Base-by-base conservation (phyloP, 1,140 invertebrate genomes). In the Scaptomyza hsui region DNA sequence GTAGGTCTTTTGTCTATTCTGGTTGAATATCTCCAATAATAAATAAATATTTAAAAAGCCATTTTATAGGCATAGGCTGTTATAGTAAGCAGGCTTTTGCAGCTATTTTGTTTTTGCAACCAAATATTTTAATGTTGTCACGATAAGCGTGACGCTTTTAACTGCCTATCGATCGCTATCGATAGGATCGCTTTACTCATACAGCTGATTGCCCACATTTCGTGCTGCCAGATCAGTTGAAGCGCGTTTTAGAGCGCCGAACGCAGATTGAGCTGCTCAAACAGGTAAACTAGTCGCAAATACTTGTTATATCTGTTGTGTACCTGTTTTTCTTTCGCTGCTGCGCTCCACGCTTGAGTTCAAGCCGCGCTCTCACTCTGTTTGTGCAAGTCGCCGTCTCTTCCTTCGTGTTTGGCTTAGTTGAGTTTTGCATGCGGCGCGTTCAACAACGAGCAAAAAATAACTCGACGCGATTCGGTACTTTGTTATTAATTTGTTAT, bases 351-450 rank as follows among this genome's bases (percentile, higher is more conserved):
- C 18, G 51, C 35, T 37, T 18, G 10, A 21, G 16, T 35, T 24
- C 18, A 13, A 56, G 4, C n/a, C 18, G 41, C 42, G 21, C 53
- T 65, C 62, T 65, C 53, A 19, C 32, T 60, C 56, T 16, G 32
- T 37, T 47, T 37, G 12, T 16, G 42, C 65, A 19, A n/a, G 49
- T 41, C 41, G 42, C 21, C 24, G 7, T 26, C 48, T 62, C 7
- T 13, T 35, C 26, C 19, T 45, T 39, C 41, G 49, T 45, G 63
- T 19, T 48, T 41, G 44, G 10, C 48, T 64, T 68, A 79, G 76
- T 80, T 80, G 61, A 72, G 59, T 78, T 78, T 78, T 69, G 74
- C 69, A 73, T 69, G 74, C 70, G 75, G 76, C 63, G 64, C 76
- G 69, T 73, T 60, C 32, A 77, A 78, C 74, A 77, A 35, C 70